Evolutionary conservation across 2,888 invertebrate genomes (phyloP), one percentile per base, ranked within the genome.

Genomic region (Caenorhabditis sp.): DNA sequence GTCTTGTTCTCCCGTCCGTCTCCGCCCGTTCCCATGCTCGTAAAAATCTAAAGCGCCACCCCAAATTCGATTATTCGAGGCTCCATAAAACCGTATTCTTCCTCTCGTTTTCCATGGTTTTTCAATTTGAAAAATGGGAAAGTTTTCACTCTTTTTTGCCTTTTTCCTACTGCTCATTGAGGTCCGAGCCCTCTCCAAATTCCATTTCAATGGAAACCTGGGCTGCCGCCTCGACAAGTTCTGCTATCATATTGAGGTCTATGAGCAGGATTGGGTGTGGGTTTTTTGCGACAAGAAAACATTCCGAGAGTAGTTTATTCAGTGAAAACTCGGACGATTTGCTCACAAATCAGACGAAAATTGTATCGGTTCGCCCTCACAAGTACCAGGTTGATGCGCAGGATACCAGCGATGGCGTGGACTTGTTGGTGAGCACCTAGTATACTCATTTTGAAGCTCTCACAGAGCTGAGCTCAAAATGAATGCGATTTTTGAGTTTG

Each of bases 351-450:
- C 28, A 28, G 10, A 47, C 64, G 2, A 26, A 44, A 38, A 19
- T 47, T 2, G 4, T 8, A 1, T 64, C 64, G 7, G 1, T 4
- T 3, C 10, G 10, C 8, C 64, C 64, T 3, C 64, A 64, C 26
- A 28, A 28, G 1, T 64, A 64, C 28, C 1, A 28, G 4, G 28
- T 64, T 2, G n/a, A n/a, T 19, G 64, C 64, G 10, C 28, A 26
- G 47, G 64, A 64, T 31, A 64, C 64, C 1, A 14, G 14, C 19
- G 64, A 64, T 47, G 64, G 64, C 1, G 7, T 64, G n/a, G 64
- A 64, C 19, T 35, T 61, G 8, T 19, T 19, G 61, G 61, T 61
- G 3, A 61, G 35, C 31, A 35, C n/a, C n/a, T n/a, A n/a, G n/a
- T n/a, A n/a, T n/a, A n/a, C n/a, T n/a, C n/a, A n/a, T n/a, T n/a